Evolutionary conservation across 2,888 invertebrate species (phyloP).

Genomic region (Charanyca ferruginea): DNA sequence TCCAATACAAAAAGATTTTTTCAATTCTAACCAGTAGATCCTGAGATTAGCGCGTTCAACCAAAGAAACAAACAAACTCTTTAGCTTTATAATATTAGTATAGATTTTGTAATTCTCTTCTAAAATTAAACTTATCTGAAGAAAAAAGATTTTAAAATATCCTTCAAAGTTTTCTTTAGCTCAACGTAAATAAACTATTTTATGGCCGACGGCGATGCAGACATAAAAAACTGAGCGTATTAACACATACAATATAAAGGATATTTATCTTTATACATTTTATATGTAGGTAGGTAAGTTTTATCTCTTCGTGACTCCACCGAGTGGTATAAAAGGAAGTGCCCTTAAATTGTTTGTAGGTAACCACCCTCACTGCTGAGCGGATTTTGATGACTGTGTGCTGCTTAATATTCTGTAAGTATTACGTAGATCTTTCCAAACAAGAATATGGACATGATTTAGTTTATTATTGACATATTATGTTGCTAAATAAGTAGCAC

Average conservation of each 20-base stretch:
- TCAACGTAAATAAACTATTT: conserved; percentile 20
- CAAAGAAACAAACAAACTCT: too few relatives aligned
- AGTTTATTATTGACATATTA: background rate
- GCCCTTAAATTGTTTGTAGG: conserved; percentile 36
- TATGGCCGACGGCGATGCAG: background rate
- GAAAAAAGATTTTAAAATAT: background rate
- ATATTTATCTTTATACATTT: conserved; percentile 11
- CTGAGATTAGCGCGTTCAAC: too few relatives aligned
- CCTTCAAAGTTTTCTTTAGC: background rate
- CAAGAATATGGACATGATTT: background rate
- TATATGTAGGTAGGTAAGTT: conserved; percentile 16
- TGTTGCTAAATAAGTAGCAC: background rate
- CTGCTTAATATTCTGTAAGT: conserved; percentile 32
- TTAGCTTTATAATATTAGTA: too few relatives aligned
- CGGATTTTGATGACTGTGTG: conserved; percentile 38
- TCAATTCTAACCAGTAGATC: too few relatives aligned
- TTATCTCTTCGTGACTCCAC: conserved; percentile 24
- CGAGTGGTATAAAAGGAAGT: conserved; percentile 26
- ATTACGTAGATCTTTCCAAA: conserved; percentile 15
- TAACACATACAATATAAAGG: conserved; percentile 36
- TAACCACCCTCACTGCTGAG: conserved; percentile 18
- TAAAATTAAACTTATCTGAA: background rate
- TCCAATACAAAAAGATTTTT: too few relatives aligned
- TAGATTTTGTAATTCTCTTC: background rate
- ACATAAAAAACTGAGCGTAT: conserved; percentile 25